These are phyloP conservation scores for Lordiphosa fenestrarum DNA, from an alignment of 2,888 invertebrate genomes.

Conservation along the genomic window DNA sequence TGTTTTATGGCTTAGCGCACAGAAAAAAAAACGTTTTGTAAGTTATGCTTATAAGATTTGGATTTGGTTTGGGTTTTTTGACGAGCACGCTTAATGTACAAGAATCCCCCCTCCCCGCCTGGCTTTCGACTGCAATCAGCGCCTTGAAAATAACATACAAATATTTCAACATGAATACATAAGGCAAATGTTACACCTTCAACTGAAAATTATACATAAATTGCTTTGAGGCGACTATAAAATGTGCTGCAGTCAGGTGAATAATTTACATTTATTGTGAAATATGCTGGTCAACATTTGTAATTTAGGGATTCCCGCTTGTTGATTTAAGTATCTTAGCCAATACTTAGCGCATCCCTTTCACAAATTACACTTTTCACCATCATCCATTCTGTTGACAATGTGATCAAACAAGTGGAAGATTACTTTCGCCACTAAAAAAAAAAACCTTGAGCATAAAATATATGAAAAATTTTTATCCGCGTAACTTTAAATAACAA, in stretches of 20 bases:
- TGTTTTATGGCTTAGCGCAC: conserved; percentile 31
- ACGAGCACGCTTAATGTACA: conserved; percentile 5
- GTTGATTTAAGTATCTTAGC: no score
- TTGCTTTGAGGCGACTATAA: not conserved
- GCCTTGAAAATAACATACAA: conserved; percentile 5
- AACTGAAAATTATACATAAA: conserved; percentile 5
- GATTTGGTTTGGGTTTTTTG: not conserved
- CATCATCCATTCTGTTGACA: conserved; percentile 11
- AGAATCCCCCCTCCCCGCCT: not conserved
- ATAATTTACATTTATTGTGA: no score
- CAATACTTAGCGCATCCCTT: not conserved
- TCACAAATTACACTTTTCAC: conserved; percentile 12
- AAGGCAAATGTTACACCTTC: conserved; percentile 6
- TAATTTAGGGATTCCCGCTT: no score
- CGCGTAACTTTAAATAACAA: conserved; percentile 2
- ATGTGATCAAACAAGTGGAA: conserved; percentile 17
- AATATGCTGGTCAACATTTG: no score
- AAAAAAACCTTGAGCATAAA: conserved; percentile 6
- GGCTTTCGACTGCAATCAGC: not conserved
- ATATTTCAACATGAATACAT: conserved; percentile 5
- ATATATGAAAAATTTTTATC: conserved; percentile 8
- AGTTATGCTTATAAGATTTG: conserved; percentile 25
- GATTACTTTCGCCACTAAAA: no score
- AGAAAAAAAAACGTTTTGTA: conserved; percentile 15
- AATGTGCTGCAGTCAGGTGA: no score